These are phyloP conservation scores for Elysia chlorotica DNA, from an alignment of 1,140 invertebrate genomes.

Conservation along the genomic window DNA sequence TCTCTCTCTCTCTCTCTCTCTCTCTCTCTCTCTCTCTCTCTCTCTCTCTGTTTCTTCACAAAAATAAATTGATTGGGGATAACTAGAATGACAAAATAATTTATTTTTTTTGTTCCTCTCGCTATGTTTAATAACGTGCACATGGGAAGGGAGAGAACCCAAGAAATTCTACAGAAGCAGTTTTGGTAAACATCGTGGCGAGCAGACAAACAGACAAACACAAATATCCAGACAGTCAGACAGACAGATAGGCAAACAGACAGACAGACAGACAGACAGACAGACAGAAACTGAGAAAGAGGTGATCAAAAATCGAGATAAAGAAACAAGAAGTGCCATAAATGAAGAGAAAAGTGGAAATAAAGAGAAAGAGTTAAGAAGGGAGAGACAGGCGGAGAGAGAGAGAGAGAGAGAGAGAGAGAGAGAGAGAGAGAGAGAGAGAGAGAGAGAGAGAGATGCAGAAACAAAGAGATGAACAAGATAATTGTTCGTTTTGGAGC, in stretches of 20 bases:
- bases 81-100: too few relatives aligned
- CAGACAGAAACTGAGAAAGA: background rate
- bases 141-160: too few relatives aligned
- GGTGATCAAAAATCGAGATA: background rate
- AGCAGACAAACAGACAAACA: background rate
- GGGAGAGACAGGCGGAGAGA: background rate
- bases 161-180: too few relatives aligned
- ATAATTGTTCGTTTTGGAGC: too few relatives aligned
- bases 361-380: background rate
- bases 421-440: background rate
- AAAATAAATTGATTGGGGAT: too few relatives aligned
- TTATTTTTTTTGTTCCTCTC: too few relatives aligned
- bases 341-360: background rate
- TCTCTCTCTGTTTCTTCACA: too few relatives aligned
- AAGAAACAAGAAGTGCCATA: background rate
- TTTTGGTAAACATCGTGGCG: too few relatives aligned
- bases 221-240: background rate
- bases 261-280: background rate
- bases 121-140: too few relatives aligned
- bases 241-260: background rate
- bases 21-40: too few relatives aligned
- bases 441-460: background rate
- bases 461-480: too few relatives aligned
- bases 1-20: too few relatives aligned
- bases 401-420: background rate